Conservation (phyloP, 1,140 invertebrate genomes). For the Drosophila pseudoananassae region DNA sequence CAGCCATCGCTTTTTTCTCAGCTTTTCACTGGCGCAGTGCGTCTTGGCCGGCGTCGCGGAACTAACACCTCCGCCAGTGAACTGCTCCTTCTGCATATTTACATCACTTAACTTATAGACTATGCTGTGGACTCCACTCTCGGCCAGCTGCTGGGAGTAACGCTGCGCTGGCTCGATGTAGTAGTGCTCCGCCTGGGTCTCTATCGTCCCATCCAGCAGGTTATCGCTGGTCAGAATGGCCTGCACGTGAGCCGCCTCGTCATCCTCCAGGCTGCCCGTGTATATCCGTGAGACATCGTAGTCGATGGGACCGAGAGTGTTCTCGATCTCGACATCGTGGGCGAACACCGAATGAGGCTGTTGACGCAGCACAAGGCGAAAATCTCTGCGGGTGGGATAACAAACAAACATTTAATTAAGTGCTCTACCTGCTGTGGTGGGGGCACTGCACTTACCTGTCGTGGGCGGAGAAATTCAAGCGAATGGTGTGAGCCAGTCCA, state of each 20-base stretch:
- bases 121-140: conserved; percentile 89
- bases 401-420: conserved; percentile 9
- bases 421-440: neutral
- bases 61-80: conserved; percentile 45
- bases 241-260: conserved; percentile 92
- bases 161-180: conserved; percentile 94
- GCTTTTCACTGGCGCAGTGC: conserved; percentile 80
- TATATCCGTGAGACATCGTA: conserved; percentile 92
- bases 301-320: conserved; percentile 88
- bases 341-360: conserved; percentile 90
- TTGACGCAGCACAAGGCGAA: conserved; percentile 90
- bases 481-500: conserved; percentile 79
- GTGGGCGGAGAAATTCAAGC: conserved; percentile 83
- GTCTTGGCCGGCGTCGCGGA: conserved; percentile 52
- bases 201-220: conserved; percentile 94
- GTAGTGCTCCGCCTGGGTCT: conserved; percentile 90
- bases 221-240: conserved; percentile 94
- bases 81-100: conserved; percentile 84
- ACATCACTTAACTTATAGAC: conserved; percentile 94
- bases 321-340: conserved; percentile 92
- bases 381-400: conserved; percentile 86
- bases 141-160: conserved; percentile 87
- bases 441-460: conserved; percentile 73
- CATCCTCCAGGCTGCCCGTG: conserved; percentile 91
- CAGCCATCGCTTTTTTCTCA: conserved; percentile 83